A percentile compares a stretch with the other conserved stretches of the same genome.
Evolutionary conservation across 2,888 invertebrate genomes (phyloP).

Genomic region (Drosophila tripunctata): DNA sequence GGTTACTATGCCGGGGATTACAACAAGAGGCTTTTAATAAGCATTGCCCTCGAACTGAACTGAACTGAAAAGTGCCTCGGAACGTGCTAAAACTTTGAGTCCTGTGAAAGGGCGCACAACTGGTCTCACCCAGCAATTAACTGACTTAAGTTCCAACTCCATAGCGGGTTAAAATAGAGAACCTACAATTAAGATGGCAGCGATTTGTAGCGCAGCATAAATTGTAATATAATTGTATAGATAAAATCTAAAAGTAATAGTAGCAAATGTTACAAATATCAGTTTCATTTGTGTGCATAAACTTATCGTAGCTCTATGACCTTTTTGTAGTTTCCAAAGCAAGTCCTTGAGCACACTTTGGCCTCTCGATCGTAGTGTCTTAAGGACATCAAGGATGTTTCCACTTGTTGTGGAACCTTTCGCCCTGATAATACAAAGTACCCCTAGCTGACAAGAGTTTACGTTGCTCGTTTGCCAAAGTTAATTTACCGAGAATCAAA

Average conservation of each 20-base stretch:
- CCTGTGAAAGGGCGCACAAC: constrained; percentile 25
- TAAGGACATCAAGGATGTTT: constrained; percentile 55
- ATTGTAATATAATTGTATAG: constrained; percentile 16
- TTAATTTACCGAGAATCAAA: constrained; percentile 80
- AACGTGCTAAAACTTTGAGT: constrained; percentile 22
- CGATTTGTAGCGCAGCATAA: constrained; percentile 1
- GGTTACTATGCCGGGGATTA: constrained; percentile 71
- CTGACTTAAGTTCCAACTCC: constrained; percentile 14
- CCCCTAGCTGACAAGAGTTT: constrained; percentile 48
- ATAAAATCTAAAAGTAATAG: neutral
- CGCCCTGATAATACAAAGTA: constrained; percentile 45
- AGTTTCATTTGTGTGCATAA: no score
- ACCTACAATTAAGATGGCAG: constrained; percentile 45
- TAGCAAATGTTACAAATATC: no score
- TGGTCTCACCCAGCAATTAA: constrained; percentile 28
- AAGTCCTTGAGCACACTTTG: constrained; percentile 11
- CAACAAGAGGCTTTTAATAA: constrained; percentile 76
- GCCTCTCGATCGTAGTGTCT: no score
- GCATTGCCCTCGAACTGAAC: constrained; percentile 39
- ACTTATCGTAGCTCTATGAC: no score
- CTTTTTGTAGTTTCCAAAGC: neutral
- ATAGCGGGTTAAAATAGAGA: constrained; percentile 15
- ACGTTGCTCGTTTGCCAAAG: constrained; percentile 55
- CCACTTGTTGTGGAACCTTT: constrained; percentile 49
- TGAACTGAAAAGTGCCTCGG: constrained; percentile 46